Percentiles rank a stretch among this genome's conserved stretches.
phyloP scores from a whole-genome alignment of 2,113 vertebrate genomes.

The Cichladusa arquata region DNA sequence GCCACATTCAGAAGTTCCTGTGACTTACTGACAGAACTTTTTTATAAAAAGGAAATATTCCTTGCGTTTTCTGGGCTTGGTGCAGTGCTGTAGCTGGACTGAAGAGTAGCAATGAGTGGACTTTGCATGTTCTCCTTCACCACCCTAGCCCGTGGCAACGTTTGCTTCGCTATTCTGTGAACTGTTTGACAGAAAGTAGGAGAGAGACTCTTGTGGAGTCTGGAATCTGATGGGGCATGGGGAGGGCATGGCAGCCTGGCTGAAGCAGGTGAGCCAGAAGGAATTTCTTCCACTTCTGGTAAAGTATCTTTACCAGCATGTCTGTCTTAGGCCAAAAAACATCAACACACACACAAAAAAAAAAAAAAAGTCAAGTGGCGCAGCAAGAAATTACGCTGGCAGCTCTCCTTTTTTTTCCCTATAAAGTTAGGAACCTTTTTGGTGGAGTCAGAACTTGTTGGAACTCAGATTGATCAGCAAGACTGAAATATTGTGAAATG shows the following conservation, averaged over 20 bases:
- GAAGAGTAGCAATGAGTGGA: slow-evolving; percentile 69
- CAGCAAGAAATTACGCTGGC: slow-evolving; percentile 62
- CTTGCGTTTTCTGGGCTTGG: slow-evolving; percentile 63
- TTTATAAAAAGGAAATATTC: slow-evolving; percentile 57
- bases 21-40: slow-evolving; percentile 66
- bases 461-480: slow-evolving; percentile 67
- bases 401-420: slow-evolving; percentile 41
- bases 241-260: slow-evolving; percentile 58
- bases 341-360: background rate
- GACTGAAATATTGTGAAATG: slow-evolving; percentile 61
- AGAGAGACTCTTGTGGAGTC: slow-evolving; percentile 55
- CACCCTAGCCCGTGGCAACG: slow-evolving; percentile 56
- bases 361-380: slow-evolving; percentile 36
- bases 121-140: slow-evolving; percentile 67
- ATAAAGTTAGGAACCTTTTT: slow-evolving; percentile 59
- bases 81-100: slow-evolving; percentile 63
- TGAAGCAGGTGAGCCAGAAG: slow-evolving; percentile 62
- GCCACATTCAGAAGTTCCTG: slow-evolving; percentile 61
- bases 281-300: slow-evolving; percentile 61
- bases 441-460: slow-evolving; percentile 69
- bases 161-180: slow-evolving; percentile 45
- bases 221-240: slow-evolving; percentile 60
- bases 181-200: slow-evolving; percentile 65
- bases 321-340: slow-evolving; percentile 62
- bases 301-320: slow-evolving; percentile 64